Base-by-base conservation (phyloP, 1,140 invertebrate genomes). In the Drosophila guanche region DNA sequence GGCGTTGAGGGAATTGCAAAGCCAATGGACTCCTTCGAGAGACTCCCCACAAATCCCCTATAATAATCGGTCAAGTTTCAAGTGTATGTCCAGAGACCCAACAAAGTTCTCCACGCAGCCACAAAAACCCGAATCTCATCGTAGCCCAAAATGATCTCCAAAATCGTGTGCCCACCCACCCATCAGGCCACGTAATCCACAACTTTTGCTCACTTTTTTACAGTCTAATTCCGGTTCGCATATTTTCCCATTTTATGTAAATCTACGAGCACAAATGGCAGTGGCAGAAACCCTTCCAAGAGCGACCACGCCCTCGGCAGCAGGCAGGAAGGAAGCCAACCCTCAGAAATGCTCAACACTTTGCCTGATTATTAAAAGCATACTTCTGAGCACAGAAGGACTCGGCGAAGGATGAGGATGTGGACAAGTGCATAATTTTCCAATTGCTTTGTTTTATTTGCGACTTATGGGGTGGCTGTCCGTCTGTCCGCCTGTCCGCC, bases 381-480 rank as follows among this genome's bases (percentile, higher is more conserved):
- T 79, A 76, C 76, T 89, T 71, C 73, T 67, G 55, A 65, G 59
- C 16, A 20, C 16, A 66, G 62, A 46, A 67, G 63, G 47, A 37
- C 20, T 8, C 22, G 23, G 22, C 40, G 0, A 14, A 45, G 37
- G 20, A 20, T 37, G 16, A 22, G 22, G 4, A 37, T 37, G 33
- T 47, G 53, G 47, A 90, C 84, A 90, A 90, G 89, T 90, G 80
- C 76, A 90, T 89, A 90, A 90, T 90, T 83, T 90, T 90, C 84
- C 80, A 68, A 86, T 89, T 90, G 80, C 78, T 89, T 90, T 89
- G 81, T 88, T 90, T 90, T 78, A 90, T 75, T 63, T 76, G 60
- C 40, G 51, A 56, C 51, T 53, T 61, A 63, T 29, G 55, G 51
- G 61, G 78, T 71, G 73, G 48, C 55, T 40, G 22, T 41, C 25